Conservation (phyloP, 2,888 invertebrate species). For the Cataglyphis altisquamis region DNA sequence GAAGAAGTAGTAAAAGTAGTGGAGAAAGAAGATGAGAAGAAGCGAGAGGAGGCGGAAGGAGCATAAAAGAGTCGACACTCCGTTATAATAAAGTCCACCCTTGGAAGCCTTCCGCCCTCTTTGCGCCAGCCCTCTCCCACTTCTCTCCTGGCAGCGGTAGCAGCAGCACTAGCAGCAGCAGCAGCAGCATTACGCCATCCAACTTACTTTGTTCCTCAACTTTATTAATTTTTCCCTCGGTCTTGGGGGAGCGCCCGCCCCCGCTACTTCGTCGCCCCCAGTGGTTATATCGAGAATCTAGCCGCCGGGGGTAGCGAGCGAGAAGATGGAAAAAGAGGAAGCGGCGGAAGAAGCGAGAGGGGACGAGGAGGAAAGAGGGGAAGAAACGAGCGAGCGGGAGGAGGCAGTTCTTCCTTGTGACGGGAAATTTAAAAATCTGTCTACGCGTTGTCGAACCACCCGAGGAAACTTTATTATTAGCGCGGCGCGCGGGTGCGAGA, state of each 20-base stretch:
- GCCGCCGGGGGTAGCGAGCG: conserved; percentile 54
- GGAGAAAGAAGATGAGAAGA: conserved; percentile 40
- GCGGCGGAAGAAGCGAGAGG: conserved; percentile 26
- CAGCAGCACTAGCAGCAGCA: conserved; percentile 67
- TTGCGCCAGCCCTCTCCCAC: conserved; percentile 62
- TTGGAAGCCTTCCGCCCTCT: conserved; percentile 80
- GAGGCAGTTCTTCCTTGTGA: conserved; percentile 81
- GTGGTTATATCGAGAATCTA: conserved; percentile 74
- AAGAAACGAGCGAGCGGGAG: conserved; percentile 47
- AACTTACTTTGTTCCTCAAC: conserved; percentile 87
- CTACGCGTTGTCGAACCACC: conserved; percentile 86
- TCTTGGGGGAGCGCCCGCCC: conserved; percentile 81
- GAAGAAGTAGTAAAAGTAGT: conserved; percentile 67
- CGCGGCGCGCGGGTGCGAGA: conserved; percentile 65
- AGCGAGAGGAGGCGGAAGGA: conserved; percentile 72
- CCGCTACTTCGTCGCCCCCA: conserved; percentile 44
- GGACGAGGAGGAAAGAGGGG: conserved; percentile 20
- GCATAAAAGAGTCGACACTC: conserved; percentile 86
- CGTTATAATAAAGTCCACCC: conserved; percentile 86
- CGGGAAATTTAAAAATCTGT: conserved; percentile 86
- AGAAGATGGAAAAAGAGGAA: conserved; percentile 39
- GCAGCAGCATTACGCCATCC: conserved; percentile 84
- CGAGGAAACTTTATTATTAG: conserved; percentile 86
- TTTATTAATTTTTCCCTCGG: conserved; percentile 86
- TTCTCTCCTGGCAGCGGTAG: conserved; percentile 73